A percentile compares a stretch with the other conserved stretches of the same genome.
Evolutionary conservation across 2,113 vertebrate species (phyloP).

Genomic region (Barbus barbus): DNA sequence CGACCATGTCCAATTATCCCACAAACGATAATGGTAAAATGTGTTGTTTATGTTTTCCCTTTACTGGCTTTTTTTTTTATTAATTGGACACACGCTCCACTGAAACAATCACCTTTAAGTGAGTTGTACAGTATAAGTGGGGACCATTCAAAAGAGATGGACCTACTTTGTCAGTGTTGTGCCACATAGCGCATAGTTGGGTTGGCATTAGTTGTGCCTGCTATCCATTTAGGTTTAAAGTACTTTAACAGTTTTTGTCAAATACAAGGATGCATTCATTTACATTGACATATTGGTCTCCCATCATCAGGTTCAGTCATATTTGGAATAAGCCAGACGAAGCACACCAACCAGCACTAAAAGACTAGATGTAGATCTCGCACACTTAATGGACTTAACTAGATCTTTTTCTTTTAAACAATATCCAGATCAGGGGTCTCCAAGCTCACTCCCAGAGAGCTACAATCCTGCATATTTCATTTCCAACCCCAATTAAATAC

Average conservation of each 20-base stretch:
- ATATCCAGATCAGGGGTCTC: no score
- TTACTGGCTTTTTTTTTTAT: neutral
- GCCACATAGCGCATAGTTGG: neutral
- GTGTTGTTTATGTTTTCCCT: neutral
- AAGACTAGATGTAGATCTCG: neutral
- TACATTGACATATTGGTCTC: constrained; percentile 29
- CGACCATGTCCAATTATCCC: constrained; percentile 14
- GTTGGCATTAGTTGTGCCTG: neutral
- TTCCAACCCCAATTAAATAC: neutral
- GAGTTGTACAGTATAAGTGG: no score
- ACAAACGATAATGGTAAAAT: constrained; percentile 10
- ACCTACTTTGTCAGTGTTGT: neutral
- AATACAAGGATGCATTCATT: neutral
- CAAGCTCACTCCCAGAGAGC: no score
- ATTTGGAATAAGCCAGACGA: neutral
- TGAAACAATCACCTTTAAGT: no score
- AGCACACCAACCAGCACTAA: neutral
- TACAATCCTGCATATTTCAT: neutral
- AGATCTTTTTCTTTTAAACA: neutral
- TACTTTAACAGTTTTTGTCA: neutral
- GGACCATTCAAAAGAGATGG: no score
- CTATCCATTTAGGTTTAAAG: neutral
- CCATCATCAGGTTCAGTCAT: constrained; percentile 13
- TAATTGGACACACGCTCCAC: neutral
- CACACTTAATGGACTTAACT: neutral